These are phyloP conservation scores for Python bivittatus DNA, from an alignment of 2,113 vertebrate genomes.

Conservation along the genomic window DNA sequence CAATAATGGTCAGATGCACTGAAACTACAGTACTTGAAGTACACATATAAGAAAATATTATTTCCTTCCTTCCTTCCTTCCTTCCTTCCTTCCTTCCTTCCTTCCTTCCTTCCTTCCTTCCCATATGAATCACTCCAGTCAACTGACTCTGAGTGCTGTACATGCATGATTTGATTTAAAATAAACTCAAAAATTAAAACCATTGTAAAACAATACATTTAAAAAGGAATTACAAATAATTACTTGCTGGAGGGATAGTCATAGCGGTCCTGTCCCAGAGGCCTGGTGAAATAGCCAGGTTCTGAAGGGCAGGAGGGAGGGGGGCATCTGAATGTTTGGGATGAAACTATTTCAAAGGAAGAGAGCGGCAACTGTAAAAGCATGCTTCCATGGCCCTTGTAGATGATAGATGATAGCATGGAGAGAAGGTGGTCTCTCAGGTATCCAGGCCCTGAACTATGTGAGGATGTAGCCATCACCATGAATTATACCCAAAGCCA, in stretches of 20 bases:
- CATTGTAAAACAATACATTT: not conserved
- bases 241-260: not conserved
- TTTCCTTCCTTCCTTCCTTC: too few species aligned
- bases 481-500: not conserved
- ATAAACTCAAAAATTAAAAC: not conserved
- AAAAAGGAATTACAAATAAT: not conserved
- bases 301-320: not conserved
- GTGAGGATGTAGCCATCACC: not conserved
- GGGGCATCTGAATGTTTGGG: not conserved
- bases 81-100: too few species aligned
- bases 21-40: not conserved
- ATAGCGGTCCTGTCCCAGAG: not conserved
- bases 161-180: not conserved
- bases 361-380: not conserved
- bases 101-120: too few species aligned
- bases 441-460: not conserved
- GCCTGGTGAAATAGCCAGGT: not conserved
- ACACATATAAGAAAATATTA: not conserved
- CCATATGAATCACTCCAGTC: not conserved
- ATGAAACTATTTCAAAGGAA: not conserved
- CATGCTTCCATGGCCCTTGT: not conserved
- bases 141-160: not conserved
- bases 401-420: not conserved
- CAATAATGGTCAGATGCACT: not conserved
- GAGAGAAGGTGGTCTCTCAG: not conserved